Evolutionary conservation across 2,113 vertebrate species (phyloP), one percentile per base, ranked within the genome.

Genomic region (Caranx melampygus): DNA sequence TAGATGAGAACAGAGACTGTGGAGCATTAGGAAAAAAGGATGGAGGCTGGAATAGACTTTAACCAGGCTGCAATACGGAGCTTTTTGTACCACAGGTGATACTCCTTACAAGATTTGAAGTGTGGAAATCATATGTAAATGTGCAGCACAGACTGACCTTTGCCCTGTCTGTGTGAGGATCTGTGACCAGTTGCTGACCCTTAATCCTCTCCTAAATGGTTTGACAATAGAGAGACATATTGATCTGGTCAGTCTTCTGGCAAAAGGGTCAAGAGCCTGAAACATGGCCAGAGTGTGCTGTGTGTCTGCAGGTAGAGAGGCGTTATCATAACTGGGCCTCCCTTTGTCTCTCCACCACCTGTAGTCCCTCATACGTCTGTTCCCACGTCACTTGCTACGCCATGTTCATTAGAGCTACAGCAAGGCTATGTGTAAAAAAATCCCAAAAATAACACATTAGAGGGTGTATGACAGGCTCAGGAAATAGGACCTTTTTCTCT

Each of bases 171-270:
- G 84, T 86, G 74, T 85, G 82, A 77, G 64, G 77, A 83, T 81
- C 80, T 89, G 82, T 94, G 94, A 92, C 92, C 91, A 88, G 82
- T 79, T 77, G 65, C 83, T 91, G 85, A 90, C 87, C 91, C 11
- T 40, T 92, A 93, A 93, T 94, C 89, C 83, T 84, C 87, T 85
- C 62, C 84, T 93, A 92, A 93, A 93, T 88, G 92, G 90, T 91
- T 91, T 85, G 88, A 94, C 94, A 92, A 92, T 94, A 87, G 92
- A 94, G 83, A 88, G 80, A 75, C 44, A 15, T 94, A 95, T 95
- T 90, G 93, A 95, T 95, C 88, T 83, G 84, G 80, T 62, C 66
- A 87, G 82, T 82, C 88, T 67, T 55, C 85, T 75, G 82, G 84
- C 72, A 72, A 82, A 88, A 86, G 44, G 91, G 89, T 93, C 89